Percentiles rank a stretch among this genome's conserved stretches.
Evolutionary conservation across 1,140 invertebrate genomes (phyloP).

Genomic region (Himalopsyche phryganea): DNA sequence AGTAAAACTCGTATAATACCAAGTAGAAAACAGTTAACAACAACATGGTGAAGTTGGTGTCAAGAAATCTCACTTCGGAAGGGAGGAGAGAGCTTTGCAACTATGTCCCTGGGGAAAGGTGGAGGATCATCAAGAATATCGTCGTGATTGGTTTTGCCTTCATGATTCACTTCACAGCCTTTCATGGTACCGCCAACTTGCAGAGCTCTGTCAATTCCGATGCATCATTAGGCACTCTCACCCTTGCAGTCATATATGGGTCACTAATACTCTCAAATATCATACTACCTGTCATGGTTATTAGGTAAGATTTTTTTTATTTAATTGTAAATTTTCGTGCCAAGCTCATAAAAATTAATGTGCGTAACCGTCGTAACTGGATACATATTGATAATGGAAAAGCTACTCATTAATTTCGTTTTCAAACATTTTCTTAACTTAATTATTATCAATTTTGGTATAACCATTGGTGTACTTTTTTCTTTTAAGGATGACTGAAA

Average conservation of each 20-base stretch:
- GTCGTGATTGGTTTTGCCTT: slow-evolving; percentile 72
- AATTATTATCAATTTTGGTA: too few relatives aligned
- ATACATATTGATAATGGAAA: too few relatives aligned
- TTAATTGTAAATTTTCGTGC: too few relatives aligned
- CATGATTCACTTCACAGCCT: slow-evolving; percentile 80
- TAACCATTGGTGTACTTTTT: too few relatives aligned
- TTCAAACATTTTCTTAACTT: too few relatives aligned
- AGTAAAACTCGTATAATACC: too few relatives aligned
- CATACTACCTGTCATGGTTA: slow-evolving; percentile 72
- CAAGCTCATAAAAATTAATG: too few relatives aligned
- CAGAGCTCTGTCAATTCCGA: slow-evolving; percentile 72
- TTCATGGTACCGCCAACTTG: slow-evolving; percentile 75
- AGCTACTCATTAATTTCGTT: too few relatives aligned
- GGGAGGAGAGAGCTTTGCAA: background rate
- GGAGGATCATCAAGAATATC: slow-evolving; percentile 69
- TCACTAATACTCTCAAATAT: slow-evolving; percentile 79
- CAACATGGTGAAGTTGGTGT: background rate
- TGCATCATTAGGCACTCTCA: slow-evolving; percentile 65
- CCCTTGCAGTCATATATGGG: slow-evolving; percentile 71
- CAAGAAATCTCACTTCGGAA: slow-evolving; percentile 35
- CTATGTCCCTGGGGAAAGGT: slow-evolving; percentile 55
- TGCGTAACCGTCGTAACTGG: too few relatives aligned
- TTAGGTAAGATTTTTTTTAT: slow-evolving; percentile 52
- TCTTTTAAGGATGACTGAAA: too few relatives aligned
- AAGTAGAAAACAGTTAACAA: too few relatives aligned